Evolutionary conservation across 1,140 invertebrate species (phyloP), one percentile per base, ranked within the genome.

Genomic region (Drosophila trapezifrons): DNA sequence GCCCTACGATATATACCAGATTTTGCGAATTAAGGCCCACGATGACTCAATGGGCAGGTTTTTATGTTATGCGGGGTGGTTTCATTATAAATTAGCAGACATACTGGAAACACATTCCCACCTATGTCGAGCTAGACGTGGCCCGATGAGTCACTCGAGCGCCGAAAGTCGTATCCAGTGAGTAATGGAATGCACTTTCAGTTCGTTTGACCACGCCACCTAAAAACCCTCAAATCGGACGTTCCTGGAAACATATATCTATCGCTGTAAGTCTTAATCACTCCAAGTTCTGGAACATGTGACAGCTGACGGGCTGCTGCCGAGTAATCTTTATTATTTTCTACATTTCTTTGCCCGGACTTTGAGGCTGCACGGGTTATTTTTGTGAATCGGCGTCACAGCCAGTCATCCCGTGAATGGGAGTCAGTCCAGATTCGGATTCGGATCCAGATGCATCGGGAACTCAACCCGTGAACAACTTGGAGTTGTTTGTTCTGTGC

Each of bases 241-340:
- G 32, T 69, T 66, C 27, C 60, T 45, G 27, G 20, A 43, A 52
- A 5, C 20, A 52, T 63, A 12, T n/a, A 40, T 63, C 15, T 20
- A 62, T n/a, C n/a, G n/a, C 5, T 62, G 13, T 40, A 18, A 15
- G 27, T 6, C 4, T 22, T 62, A 38, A 35, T 38, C 29, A 29
- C 42, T 47, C 25, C 37, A 29, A 17, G 20, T 66, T 69, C 60
- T 27, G 66, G 60, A 69, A 69, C 65, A 69, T 69, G 65, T 47
- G 46, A 52, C 60, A 51, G 12, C 18, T 67, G 45, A 9, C n/a
- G 29, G 13, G 43, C 58, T 29, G 25, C 35, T 49, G 60, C 15
- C n/a, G n/a, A n/a, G 45, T 42, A 32, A 65, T 67, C 64, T 67
- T 32, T 38, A 40, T 40, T 42, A 25, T 6, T 25, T 35, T 22